A percentile compares a stretch with the other conserved stretches of the same genome.
These are phyloP conservation scores for Megaustenia siamemsis DNA, from an alignment of 2,888 invertebrate genomes.

Conservation along the genomic window DNA sequence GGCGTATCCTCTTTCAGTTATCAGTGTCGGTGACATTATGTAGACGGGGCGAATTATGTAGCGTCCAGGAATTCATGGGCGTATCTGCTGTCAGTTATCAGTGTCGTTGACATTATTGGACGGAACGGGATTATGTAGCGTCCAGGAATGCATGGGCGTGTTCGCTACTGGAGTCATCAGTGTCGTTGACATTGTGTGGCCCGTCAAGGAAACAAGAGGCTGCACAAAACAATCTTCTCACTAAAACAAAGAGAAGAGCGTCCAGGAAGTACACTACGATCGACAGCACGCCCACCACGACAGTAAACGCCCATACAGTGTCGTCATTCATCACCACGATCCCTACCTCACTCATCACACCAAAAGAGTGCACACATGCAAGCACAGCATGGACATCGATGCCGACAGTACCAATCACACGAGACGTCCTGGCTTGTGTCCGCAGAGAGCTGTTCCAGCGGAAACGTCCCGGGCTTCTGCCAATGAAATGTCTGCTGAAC, in stretches of 20 bases:
- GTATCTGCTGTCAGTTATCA: no score
- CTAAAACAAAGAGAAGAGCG: constrained; percentile 3
- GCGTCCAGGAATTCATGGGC: no score
- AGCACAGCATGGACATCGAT: background rate
- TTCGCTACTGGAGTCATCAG: background rate
- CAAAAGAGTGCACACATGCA: background rate
- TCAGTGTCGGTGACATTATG: no score
- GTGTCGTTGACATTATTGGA: no score
- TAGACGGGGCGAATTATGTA: no score
- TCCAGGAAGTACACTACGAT: background rate
- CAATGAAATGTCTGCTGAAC: background rate
- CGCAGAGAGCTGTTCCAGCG: background rate
- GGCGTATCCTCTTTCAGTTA: no score
- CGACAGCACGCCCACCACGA: background rate
- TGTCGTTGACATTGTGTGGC: no score
- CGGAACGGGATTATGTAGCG: background rate
- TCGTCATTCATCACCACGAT: background rate
- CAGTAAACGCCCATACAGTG: background rate
- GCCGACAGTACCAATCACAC: background rate
- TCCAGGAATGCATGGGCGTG: background rate
- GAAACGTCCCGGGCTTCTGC: background rate
- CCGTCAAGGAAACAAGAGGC: background rate
- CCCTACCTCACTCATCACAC: background rate
- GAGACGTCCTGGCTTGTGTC: background rate
- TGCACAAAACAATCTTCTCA: background rate